Percentiles rank a stretch among this genome's conserved stretches.
These are phyloP conservation scores for Phaenicophaeus curvirostris DNA, from an alignment of 2,797 vertebrate genomes.

Conservation along the genomic window DNA sequence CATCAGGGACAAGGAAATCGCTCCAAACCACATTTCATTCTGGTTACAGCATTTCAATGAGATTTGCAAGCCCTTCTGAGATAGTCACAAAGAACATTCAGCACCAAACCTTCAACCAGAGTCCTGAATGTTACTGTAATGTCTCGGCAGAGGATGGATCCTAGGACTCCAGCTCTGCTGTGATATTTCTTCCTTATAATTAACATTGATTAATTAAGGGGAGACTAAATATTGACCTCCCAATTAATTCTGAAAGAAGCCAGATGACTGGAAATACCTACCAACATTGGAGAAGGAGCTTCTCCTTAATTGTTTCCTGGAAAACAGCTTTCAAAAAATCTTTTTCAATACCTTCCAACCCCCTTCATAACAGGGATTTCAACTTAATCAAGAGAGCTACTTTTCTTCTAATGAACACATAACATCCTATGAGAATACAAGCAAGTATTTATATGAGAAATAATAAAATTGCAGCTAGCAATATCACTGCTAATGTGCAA, in stretches of 20 bases:
- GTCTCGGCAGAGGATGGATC: neutral
- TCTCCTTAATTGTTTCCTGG: conserved; percentile 21
- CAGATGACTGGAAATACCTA: conserved; percentile 24
- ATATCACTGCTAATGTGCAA: neutral
- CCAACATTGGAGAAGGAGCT: neutral
- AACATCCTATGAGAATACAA: neutral
- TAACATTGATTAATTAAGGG: conserved; percentile 38
- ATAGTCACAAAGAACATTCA: neutral
- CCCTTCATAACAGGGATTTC: neutral
- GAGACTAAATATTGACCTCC: conserved; percentile 36
- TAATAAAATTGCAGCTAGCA: conserved; percentile 9
- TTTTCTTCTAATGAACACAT: neutral
- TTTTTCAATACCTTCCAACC: conserved; percentile 6
- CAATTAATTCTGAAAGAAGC: conserved; percentile 33
- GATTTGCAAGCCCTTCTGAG: conserved; percentile 46
- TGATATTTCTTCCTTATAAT: conserved; percentile 22
- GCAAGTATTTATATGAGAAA: conserved; percentile 28
- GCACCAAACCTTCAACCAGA: neutral
- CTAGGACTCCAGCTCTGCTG: neutral
- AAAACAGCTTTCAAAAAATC: conserved; percentile 30
- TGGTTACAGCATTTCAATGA: conserved; percentile 50
- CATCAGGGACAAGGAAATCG: conserved; percentile 46
- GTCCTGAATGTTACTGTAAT: neutral
- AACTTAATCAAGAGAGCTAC: conserved; percentile 10
- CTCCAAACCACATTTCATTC: conserved; percentile 68